Conservation (phyloP, 2,888 invertebrate genomes). For the Xestia c-nigrum region DNA sequence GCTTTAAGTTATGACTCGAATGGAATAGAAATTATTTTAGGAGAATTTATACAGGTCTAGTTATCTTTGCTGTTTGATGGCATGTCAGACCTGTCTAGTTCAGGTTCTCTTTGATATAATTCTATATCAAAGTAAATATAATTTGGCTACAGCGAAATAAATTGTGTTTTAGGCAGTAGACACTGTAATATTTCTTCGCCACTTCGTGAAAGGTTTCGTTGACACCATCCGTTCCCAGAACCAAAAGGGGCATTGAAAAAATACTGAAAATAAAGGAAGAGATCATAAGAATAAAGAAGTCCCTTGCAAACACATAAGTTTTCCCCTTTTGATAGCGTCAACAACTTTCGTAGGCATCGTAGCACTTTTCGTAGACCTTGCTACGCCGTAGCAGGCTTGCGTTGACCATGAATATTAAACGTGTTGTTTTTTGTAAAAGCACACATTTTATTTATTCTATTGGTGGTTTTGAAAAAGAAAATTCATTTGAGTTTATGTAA, state of each 20-base stretch:
- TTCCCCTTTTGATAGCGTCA: background rate
- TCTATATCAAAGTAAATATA: slow-evolving; percentile 6
- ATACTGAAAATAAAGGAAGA: background rate
- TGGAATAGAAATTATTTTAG: slow-evolving; percentile 55
- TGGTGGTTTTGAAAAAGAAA: background rate
- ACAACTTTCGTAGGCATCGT: slow-evolving; percentile 46
- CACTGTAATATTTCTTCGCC: background rate
- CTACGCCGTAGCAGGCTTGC: slow-evolving; percentile 53
- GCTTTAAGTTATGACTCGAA: slow-evolving; percentile 42
- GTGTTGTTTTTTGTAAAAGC: background rate
- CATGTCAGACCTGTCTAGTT: slow-evolving; percentile 46
- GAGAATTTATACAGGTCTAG: slow-evolving; percentile 40
- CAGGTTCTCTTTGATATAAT: slow-evolving; percentile 41
- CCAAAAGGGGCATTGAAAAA: background rate
- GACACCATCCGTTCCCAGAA: background rate
- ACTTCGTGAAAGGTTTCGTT: background rate
- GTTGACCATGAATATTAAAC: slow-evolving; percentile 14
- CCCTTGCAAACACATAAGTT: background rate
- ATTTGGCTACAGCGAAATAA: background rate
- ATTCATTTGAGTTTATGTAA: background rate
- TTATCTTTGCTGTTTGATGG: slow-evolving; percentile 46
- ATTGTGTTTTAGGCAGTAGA: background rate
- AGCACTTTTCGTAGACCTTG: slow-evolving; percentile 48
- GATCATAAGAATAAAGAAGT: background rate
- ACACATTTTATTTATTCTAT: too few species aligned